Base-by-base conservation (phyloP, 2,888 invertebrate species). In the Trimorus sp. region DNA sequence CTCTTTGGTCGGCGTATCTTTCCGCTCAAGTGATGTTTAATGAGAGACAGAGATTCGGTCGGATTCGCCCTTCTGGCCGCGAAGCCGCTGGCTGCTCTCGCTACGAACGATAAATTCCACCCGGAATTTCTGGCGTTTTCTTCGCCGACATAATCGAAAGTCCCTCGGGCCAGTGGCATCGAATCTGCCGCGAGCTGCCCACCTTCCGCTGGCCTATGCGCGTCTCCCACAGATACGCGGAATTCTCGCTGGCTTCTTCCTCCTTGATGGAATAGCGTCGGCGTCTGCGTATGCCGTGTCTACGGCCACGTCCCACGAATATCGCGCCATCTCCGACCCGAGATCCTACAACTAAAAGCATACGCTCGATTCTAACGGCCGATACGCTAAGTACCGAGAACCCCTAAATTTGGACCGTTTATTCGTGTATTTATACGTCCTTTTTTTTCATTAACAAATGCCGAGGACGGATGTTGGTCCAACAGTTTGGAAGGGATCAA, bases 221-320 rank as follows among this genome's bases (percentile, higher is more conserved):
- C 65, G 75, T 73, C 77, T 76, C 80, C 71, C 54, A 60, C 75
- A 76, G 75, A 74, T 74, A 76, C 71, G 75, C 71, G 54, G 63
- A 65, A 62, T 75, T 73, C 62, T 69, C 59, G 26, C 45, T 59
- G 63, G 79, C 58, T 48, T 69, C 75, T 70, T 74, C 65, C 53
- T 49, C 59, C 53, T 63, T 51, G 62, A 63, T 49, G 45, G 59
- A 54, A 45, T 71, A 78, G 36, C 78, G 58, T 54, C 54, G 62
- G 62, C 49, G 60, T 82, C 79, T 80, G 76, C 71, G 60, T 77
- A 58, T 69, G 68, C 63, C 54, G 59, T 40, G 26, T 59, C 73
- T 63, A 75, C 56, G 71, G 80, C 83, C 83, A 83, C 83, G 83
- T 78, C 78, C 83, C 78, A 71, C 71, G 68, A 75, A 75, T 81